Evolutionary conservation across 1,140 invertebrate genomes (phyloP), one percentile per base, ranked within the genome.

Genomic region (Laupala kohalensis): DNA sequence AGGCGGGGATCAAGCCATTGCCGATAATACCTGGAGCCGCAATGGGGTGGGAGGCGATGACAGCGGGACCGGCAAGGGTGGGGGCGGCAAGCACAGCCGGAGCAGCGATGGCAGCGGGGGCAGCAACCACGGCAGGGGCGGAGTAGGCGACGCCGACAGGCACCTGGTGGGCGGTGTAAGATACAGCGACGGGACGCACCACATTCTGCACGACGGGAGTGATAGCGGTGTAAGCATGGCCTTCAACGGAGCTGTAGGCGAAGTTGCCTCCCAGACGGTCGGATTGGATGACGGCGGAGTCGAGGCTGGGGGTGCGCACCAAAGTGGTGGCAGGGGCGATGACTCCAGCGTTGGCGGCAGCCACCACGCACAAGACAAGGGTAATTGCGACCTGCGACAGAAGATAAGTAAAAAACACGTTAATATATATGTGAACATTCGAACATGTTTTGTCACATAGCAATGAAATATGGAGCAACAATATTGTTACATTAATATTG

Each of bases 221-320:
- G 73, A 83, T 75, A 25, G 79, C 79, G 65, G 80, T 78, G 77
- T 84, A 85, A 23, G 84, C 84, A 74, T 85, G 84, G 65, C 79
- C 81, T 76, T 86, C 84, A 71, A 81, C 78, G 71, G 81, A 79
- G 73, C 80, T 81, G 79, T 86, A 86, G 29, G 84, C 83, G 76
- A 86, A 86, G 80, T 84, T 85, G 68, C 84, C 82, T 15, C 84
- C 84, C 27, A 85, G 75, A 6, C 84, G 77, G 75, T 85, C 81
- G 26, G 79, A 81, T 73, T 82, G 78, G 77, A 86, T 82, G 73
- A 84, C 78, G 69, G 85, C 85, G 67, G 80, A 82, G 78, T 86
- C 84, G 71, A 81, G 78, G 73, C 77, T 76, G 9, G 84, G 84
- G 6, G 81, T 79, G 30, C 84, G 78, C 62, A 82, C 76, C 13